Evolutionary conservation across 2,888 invertebrate species (phyloP).

Genomic region (Erynnis tages): DNA sequence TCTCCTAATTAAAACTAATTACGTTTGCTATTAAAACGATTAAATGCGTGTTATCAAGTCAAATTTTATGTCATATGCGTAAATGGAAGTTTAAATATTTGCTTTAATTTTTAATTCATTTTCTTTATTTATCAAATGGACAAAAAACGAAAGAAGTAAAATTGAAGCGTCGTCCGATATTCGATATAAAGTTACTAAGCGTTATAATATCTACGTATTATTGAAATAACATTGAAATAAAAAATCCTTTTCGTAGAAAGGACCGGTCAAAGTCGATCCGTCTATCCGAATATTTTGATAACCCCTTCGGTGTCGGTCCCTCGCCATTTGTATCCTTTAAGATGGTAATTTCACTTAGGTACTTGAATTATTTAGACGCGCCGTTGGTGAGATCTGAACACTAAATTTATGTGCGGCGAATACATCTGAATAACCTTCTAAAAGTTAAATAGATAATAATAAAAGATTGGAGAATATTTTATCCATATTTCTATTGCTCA

Average conservation of each 20-base stretch:
- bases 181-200: too few relatives aligned
- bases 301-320: slow-evolving; percentile 44
- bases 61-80: neutral
- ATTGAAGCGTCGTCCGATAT: too few relatives aligned
- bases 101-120: neutral
- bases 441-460: neutral
- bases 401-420: neutral
- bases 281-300: slow-evolving; percentile 35
- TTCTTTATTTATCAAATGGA: neutral
- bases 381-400: slow-evolving; percentile 33
- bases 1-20: too few relatives aligned
- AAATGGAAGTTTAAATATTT: too few relatives aligned
- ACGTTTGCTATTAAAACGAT: too few relatives aligned
- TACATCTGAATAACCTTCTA: slow-evolving; percentile 18
- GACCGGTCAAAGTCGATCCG: neutral
- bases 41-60: neutral
- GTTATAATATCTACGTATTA: too few relatives aligned
- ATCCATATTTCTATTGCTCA: neutral
- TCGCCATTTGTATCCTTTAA: slow-evolving; percentile 55
- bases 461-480: neutral
- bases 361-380: slow-evolving; percentile 41
- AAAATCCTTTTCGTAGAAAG: neutral
- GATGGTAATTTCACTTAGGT: slow-evolving; percentile 59
- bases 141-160: neutral
- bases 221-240: neutral